Percentiles rank a stretch among this genome's conserved stretches.
Conservation (phyloP, 2,113 vertebrate genomes). For the Nibea coibor region DNA sequence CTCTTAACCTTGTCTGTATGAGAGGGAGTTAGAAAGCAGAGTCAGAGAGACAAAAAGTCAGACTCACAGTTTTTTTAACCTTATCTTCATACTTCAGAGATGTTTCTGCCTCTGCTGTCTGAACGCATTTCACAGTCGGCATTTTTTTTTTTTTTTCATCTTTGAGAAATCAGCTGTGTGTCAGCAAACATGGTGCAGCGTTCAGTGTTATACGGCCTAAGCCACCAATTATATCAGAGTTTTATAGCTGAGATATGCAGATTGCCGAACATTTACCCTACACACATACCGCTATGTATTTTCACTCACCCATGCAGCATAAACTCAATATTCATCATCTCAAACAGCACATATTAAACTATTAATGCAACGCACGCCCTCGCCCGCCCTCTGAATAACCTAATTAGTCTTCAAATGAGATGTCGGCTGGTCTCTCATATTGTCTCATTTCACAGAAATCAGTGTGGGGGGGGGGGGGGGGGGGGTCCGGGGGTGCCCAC, state of each 20-base stretch:
- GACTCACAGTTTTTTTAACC: neutral
- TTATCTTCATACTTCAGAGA: conserved; percentile 46
- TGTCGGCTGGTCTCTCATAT: conserved; percentile 60
- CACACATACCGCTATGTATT: conserved; percentile 35
- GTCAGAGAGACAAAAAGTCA: conserved; percentile 15
- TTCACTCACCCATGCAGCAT: conserved; percentile 57
- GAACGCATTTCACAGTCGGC: conserved; percentile 44
- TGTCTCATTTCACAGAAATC: conserved; percentile 72
- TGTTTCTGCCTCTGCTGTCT: conserved; percentile 54
- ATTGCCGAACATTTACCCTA: conserved; percentile 34
- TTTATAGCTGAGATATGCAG: conserved; percentile 55
- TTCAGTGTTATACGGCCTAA: conserved; percentile 25
- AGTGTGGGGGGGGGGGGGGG: neutral
- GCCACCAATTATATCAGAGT: conserved; percentile 43
- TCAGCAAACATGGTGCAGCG: conserved; percentile 51
- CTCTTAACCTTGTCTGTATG: conserved; percentile 54
- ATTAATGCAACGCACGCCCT: conserved; percentile 59
- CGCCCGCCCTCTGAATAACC: conserved; percentile 62
- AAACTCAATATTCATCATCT: conserved; percentile 63
- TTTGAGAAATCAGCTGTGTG: conserved; percentile 49
- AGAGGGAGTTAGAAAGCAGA: conserved; percentile 18
- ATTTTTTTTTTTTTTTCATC: conserved; percentile 27
- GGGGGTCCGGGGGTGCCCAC: conserved; percentile 40
- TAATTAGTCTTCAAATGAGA: conserved; percentile 80
- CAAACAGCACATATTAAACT: conserved; percentile 65